These are phyloP conservation scores for Pachliopta kotzebuea DNA, from an alignment of 2,888 invertebrate species.

Conservation along the genomic window DNA sequence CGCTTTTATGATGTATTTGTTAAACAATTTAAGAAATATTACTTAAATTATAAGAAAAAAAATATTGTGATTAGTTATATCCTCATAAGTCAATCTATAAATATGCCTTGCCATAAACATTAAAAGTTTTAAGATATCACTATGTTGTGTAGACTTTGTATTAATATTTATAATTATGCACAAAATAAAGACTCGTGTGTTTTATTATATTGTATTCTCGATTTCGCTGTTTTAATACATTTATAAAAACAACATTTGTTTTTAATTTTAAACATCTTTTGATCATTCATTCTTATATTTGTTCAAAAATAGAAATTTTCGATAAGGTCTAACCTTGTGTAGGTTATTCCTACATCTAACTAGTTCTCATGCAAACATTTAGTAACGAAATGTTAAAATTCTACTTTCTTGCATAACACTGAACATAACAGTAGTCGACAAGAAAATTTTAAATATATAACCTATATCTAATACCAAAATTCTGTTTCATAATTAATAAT, in stretches of 20 bases:
- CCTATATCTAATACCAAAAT: too few relatives aligned
- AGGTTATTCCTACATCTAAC: too few relatives aligned
- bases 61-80: constrained; percentile 26
- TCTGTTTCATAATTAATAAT: too few relatives aligned
- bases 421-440: too few relatives aligned
- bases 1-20: constrained; percentile 3
- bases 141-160: constrained; percentile 32
- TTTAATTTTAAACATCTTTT: constrained; percentile 11
- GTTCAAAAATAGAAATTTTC: neutral
- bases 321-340: too few relatives aligned
- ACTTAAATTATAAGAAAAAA: constrained; percentile 27
- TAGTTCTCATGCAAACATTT: too few relatives aligned
- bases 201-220: constrained; percentile 56
- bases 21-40: constrained; percentile 16
- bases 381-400: too few relatives aligned
- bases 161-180: constrained; percentile 38
- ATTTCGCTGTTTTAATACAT: constrained; percentile 76
- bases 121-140: constrained; percentile 29
- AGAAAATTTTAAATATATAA: too few relatives aligned
- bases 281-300: constrained; percentile 9
- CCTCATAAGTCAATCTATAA: constrained; percentile 29
- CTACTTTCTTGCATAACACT: too few relatives aligned
- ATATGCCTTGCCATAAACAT: constrained; percentile 31
- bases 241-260: constrained; percentile 55
- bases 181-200: constrained; percentile 48